These are phyloP conservation scores for Stictonetta naevosa DNA, from an alignment of 2,113 vertebrate genomes.

Conservation along the genomic window DNA sequence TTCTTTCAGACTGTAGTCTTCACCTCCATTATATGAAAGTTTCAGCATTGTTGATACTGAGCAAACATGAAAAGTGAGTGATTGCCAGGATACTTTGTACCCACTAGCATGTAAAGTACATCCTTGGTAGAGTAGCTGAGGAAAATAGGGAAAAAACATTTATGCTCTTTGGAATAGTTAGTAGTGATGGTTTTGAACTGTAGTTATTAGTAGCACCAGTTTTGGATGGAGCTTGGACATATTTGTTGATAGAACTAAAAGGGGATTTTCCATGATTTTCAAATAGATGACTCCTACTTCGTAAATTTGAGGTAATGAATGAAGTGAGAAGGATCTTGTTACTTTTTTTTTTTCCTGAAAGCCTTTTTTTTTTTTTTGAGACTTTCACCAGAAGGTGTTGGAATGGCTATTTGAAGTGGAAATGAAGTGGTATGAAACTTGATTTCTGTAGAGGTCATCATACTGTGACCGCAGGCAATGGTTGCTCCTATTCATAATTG, in stretches of 20 bases:
- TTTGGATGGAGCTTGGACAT: neutral
- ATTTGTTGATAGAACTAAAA: too few relatives aligned
- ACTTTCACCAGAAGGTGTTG: neutral
- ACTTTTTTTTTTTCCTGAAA: neutral
- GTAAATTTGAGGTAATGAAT: neutral
- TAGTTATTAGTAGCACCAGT: neutral
- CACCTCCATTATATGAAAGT: neutral
- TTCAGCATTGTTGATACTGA: neutral
- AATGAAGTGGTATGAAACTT: neutral
- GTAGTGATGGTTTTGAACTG: neutral
- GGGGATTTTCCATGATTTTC: too few relatives aligned
- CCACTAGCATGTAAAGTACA: rapidly evolving
- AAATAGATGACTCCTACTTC: too few relatives aligned
- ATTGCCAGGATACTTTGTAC: neutral
- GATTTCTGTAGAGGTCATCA: neutral
- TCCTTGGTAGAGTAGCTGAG: neutral
- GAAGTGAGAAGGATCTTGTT: neutral
- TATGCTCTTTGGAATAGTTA: neutral
- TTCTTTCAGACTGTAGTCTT: neutral
- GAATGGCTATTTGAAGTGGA: neutral
- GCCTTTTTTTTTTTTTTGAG: neutral
- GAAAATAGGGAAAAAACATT: neutral
- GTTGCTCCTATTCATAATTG: neutral
- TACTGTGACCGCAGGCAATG: neutral
- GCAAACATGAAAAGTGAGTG: neutral